Base-by-base conservation (phyloP, 2,797 vertebrate genomes). In the Babyrousa celebensis region DNA sequence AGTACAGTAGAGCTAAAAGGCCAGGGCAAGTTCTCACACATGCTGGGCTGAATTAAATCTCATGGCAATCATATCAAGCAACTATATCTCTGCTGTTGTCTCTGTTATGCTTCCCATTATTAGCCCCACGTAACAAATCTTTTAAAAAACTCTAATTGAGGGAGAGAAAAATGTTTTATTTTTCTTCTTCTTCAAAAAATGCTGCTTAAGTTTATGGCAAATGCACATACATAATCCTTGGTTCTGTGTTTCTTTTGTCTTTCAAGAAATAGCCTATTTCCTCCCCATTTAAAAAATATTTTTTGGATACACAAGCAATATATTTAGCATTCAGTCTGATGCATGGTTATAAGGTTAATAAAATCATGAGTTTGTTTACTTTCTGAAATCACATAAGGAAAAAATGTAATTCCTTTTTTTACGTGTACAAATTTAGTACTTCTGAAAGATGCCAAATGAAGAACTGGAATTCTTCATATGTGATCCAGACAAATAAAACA, bases 361-460 rank as follows among this genome's bases (percentile, higher is more conserved):
- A 87, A 95, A 62, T 25, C 58, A 71, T 32, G 8, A 74, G 58
- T 85, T 91, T 96, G 4, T 86, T 97, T 95, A 71, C 58, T 91
- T 96, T 92, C 75, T 94, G 58, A 91, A 96, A 89, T 65, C 58
- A 96, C 43, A 17, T 62, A 85, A 68, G 43, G 88, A 96, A 91
- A 85, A 92, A 92, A 72, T 74, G 72, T 23, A 54, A 72, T 74
- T 86, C 71, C 71, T 36, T 89, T 93, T 71, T 94, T 62, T 36
- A 27, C 60, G 15, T 23, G n/a, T 79, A 12, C 71, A 79, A 93
- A 85, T 82, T 88, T 94, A 93, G 48, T 79, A 70, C 63, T 96
- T 83, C 32, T 82, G 71, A 85, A 77, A 95, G 72, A 87, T 89
- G 48, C 2, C 72, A 94, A 89, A 94, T 93, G 16, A 62, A 96